A percentile compares a stretch with the other conserved stretches of the same genome.
Evolutionary conservation across 2,797 vertebrate species (phyloP).

Genomic region (Melopsittacus undulatus): DNA sequence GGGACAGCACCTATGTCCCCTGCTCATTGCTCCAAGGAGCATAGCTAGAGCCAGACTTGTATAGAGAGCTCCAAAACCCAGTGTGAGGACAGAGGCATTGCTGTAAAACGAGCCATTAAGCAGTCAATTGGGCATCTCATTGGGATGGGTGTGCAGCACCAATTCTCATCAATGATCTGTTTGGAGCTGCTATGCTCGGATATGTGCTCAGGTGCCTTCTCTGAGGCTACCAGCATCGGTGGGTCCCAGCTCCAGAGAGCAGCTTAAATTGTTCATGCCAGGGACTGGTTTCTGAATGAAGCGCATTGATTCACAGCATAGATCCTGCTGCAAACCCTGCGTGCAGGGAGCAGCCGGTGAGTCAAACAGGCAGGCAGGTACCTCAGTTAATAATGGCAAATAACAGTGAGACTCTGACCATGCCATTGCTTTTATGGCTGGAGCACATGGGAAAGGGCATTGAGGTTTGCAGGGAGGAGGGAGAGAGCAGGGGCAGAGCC

Average conservation of each 20-base stretch:
- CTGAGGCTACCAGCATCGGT: accelerated
- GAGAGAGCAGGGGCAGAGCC: not conserved
- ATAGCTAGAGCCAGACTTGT: not conserved
- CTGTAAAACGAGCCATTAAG: not conserved
- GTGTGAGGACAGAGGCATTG: not conserved
- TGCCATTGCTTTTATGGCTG: not conserved
- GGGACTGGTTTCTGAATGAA: not conserved
- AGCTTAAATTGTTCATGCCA: not conserved
- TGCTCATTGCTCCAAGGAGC: not conserved
- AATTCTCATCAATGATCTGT: accelerated
- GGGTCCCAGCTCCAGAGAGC: not conserved
- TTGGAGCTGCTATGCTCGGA: not conserved
- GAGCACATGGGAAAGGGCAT: not conserved
- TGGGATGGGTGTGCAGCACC: not conserved
- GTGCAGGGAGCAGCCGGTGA: not conserved
- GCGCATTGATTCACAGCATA: not conserved
- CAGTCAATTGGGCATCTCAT: not conserved
- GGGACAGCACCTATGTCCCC: accelerated
- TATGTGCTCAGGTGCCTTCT: accelerated
- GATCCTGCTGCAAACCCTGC: not conserved
- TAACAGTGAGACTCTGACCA: not conserved
- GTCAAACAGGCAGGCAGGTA: not conserved
- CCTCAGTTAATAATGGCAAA: not conserved
- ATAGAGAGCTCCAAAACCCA: not conserved
- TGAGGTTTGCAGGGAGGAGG: not conserved